Conservation (phyloP, 2,888 invertebrate genomes). For the Ecliptopera silaceata region DNA sequence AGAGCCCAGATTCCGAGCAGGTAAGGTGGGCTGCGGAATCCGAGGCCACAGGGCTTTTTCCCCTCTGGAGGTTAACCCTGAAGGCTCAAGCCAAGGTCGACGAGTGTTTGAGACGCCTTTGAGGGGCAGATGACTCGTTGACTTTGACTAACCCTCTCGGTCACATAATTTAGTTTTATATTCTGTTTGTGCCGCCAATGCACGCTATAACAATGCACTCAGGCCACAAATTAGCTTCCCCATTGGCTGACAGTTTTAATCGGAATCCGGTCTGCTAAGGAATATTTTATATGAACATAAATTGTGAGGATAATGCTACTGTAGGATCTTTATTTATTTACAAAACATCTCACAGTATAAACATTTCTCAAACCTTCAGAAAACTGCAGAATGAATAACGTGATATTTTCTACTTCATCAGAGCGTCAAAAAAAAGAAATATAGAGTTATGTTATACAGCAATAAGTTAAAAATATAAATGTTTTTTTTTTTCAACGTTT, state of each 20-base stretch:
- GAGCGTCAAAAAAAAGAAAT: neutral
- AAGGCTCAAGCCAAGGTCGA: slow-evolving; percentile 65
- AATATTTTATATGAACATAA: neutral
- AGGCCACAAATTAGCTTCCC: slow-evolving; percentile 30
- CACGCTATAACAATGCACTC: slow-evolving; percentile 58
- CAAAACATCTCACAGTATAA: neutral
- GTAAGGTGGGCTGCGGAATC: slow-evolving; percentile 60
- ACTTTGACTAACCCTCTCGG: slow-evolving; percentile 68
- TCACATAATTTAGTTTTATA: slow-evolving; percentile 53
- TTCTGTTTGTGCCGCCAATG: slow-evolving; percentile 58
- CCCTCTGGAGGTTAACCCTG: slow-evolving; percentile 69
- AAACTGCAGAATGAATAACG: no score
- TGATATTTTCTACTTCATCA: no score
- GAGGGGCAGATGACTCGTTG: slow-evolving; percentile 67
- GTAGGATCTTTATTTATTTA: neutral
- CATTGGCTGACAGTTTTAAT: slow-evolving; percentile 23
- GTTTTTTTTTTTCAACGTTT: no score
- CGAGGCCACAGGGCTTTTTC: slow-evolving; percentile 61
- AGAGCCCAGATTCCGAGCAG: slow-evolving; percentile 52
- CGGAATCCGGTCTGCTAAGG: neutral
- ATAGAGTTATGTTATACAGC: no score
- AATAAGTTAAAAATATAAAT: no score
- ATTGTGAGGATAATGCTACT: no score
- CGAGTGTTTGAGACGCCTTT: slow-evolving; percentile 65
- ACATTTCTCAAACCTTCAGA: no score